These are phyloP conservation scores for Phymatocera aterrima DNA, from an alignment of 2,888 invertebrate genomes.

Conservation along the genomic window DNA sequence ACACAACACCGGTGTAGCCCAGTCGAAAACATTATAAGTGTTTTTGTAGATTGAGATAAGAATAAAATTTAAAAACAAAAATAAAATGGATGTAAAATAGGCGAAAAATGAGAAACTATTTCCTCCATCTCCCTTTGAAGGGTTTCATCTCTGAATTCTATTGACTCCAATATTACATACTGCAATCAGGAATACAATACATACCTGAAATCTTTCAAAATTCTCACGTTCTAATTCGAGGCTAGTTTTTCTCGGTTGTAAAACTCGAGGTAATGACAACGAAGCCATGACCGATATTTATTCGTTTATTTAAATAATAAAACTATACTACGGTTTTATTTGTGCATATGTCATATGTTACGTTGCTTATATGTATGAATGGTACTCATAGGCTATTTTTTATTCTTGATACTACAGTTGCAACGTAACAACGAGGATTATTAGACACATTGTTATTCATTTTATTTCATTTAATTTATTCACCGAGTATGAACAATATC, in stretches of 20 bases:
- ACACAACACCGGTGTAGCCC: not conserved
- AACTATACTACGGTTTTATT: not conserved
- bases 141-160: too few relatives aligned
- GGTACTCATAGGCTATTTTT: slow-evolving; percentile 24
- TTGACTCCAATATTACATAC: too few relatives aligned
- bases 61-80: not conserved
- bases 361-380: not conserved
- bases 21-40: not conserved
- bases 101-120: too few relatives aligned
- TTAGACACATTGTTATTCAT: slow-evolving; percentile 11
- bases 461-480: too few relatives aligned
- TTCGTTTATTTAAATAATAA: not conserved
- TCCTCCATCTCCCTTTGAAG: too few relatives aligned
- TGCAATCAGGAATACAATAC: too few relatives aligned
- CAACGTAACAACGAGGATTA: not conserved
- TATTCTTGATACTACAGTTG: not conserved
- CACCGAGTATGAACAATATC: too few relatives aligned
- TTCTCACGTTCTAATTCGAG: slow-evolving; percentile 88
- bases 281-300: slow-evolving; percentile 79
- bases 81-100: not conserved
- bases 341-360: not conserved
- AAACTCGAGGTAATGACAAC: slow-evolving; percentile 83
- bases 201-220: slow-evolving; percentile 90
- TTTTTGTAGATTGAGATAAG: not conserved
- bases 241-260: slow-evolving; percentile 86